Evolutionary conservation across 2,797 vertebrate genomes (phyloP), one percentile per base, ranked within the genome.

Genomic region (Triplophysa bombifrons): DNA sequence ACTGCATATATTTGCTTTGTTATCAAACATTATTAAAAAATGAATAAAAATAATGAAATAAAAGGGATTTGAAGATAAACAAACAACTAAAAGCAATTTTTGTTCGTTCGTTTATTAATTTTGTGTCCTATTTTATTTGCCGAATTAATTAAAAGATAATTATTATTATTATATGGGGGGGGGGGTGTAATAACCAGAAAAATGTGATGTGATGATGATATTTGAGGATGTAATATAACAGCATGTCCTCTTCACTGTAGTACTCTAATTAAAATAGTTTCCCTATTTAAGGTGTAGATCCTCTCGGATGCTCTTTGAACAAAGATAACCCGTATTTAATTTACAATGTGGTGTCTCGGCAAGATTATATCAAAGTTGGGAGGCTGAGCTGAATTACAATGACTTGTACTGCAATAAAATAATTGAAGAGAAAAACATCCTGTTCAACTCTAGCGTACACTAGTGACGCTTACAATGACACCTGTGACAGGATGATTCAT

Each of bases 251-350:
- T 78, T 80, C 83, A 76, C 75, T 58, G 77, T 74, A 41, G 38
- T 34, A 72, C 80, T 87, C 85, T 80, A 72, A 90, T 92, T 89
- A 88, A 87, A 85, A 92, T 87, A 80, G 82, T 84, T 86, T 84
- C 80, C 88, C 51, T 34, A 34, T 69, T 69, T 68, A 77, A n/a
- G 46, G 85, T 85, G 83, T 89, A 88, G 86, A 84, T 90, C 89
- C 88, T 90, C 92, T 89, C 89, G 90, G 90, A 90, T 74, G 86
- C 87, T 91, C 76, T 78, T 81, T 84, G 67, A 30, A 75, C 30
- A 72, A 80, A 80, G 88, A 90, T 88, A 80, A 87, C 83, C 65
- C 20, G 70, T 78, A 50, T 67, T 85, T 84, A 90, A 86, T 85
- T 38, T 27, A 38, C 71, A 58, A 38, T 81, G 67, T 50, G 80